Evolutionary conservation across 2,888 invertebrate species (phyloP).

Genomic region (Elmis aenea): DNA sequence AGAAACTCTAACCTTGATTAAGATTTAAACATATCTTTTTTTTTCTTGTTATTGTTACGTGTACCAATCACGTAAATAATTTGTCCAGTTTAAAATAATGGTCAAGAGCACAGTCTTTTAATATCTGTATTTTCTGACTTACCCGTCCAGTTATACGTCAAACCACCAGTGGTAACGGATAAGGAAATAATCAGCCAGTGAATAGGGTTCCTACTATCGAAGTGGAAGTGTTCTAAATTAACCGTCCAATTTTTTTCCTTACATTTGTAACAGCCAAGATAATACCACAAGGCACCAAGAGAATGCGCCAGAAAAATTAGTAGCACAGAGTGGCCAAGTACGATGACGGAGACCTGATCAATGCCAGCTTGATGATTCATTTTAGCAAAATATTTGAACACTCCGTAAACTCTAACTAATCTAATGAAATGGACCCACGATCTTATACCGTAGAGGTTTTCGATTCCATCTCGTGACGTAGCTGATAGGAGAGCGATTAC

Average conservation of each 20-base stretch:
- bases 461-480: constrained; percentile 6
- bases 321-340: constrained; percentile 11
- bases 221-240: constrained; percentile 5
- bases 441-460: constrained; percentile 7
- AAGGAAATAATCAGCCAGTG: constrained; percentile 16
- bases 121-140: too few species aligned
- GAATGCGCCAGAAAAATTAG: constrained; percentile 14
- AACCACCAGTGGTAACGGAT: constrained; percentile 7
- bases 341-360: constrained; percentile 10
- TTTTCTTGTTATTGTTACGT: too few species aligned
- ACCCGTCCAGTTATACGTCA: constrained; percentile 16
- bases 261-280: constrained; percentile 9
- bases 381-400: constrained; percentile 10
- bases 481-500: constrained; percentile 13
- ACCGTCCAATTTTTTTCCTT: constrained; percentile 15
- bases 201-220: constrained; percentile 6
- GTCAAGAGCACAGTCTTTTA: too few species aligned
- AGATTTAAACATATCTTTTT: too few species aligned
- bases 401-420: constrained; percentile 7
- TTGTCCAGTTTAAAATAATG: too few species aligned
- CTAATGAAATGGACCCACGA: constrained; percentile 2
- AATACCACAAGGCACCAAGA: constrained; percentile 16
- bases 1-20: too few species aligned
- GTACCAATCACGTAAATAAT: too few species aligned
- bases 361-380: constrained; percentile 11